Base-by-base conservation (phyloP, 1,140 invertebrate species). In the Bombus cullumanus region DNA sequence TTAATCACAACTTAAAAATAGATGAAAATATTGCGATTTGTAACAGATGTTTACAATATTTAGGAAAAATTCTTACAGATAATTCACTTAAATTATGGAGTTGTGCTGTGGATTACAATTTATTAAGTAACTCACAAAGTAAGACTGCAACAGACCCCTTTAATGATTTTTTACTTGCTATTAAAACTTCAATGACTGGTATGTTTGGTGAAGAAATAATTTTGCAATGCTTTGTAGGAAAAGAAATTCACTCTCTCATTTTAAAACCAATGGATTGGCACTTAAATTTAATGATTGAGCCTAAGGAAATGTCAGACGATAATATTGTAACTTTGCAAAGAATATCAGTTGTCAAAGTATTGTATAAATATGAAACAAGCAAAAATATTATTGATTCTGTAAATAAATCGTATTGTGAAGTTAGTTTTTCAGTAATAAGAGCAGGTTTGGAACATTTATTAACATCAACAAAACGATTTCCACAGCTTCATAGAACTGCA, bases 61-160 rank as follows among this genome's bases (percentile, higher is more conserved):
- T 95, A 22, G 95, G 95, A 6, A 72, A 87, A n/a, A 41, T 80
- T n/a, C 13, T 92, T 69, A 73, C 81, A 39, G 66, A 88, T 13
- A 85, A 81, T 83, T 91, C 92, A 47, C 25, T 94, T 53, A 94
- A 94, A 89, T 78, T 95, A 41, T 95, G 95, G 95, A 95, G 94
- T 71, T 94, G 86, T 85, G 90, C 91, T 6, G 64, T 94, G 6
- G 90, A 94, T 53, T 94, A 92, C 37, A 83, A 92, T 73, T 77
- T 72, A 34, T 68, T 85, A 66, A 81, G 66, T 13, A 22, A 83
- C n/a, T 39, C 57, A 15, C 74, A 62, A n/a, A 86, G 76, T 28
- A 64, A 88, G 25, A 85, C 77, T 84, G 80, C 69, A 88, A 90
- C 77, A 22, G 71, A 90, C 74, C 90, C 94, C 0, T 85, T 95